Evolutionary conservation across 2,888 invertebrate species (phyloP), one percentile per base, ranked within the genome.

Genomic region (Scaptomyza polygonia): DNA sequence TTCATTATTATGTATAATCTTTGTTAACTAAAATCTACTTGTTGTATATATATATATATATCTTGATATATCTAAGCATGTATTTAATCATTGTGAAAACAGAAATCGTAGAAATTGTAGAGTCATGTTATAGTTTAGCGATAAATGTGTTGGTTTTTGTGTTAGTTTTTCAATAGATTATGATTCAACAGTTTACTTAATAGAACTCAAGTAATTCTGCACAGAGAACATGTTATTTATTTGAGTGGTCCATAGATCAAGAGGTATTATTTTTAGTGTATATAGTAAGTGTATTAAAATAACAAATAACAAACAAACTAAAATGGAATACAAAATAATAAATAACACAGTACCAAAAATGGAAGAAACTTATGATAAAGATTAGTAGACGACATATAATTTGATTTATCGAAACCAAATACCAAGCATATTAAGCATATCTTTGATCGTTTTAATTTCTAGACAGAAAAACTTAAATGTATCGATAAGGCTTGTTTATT

Each of bases 161-260:
- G 39, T 64, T 58, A 21, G 42, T 58, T 67, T 49, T 44, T 27
- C 14, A 14, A 14, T 44, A 14, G 44, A 27, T 27, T 14, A 21
- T n/a, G n/a, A n/a, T 51, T 75, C 44, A 21, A 47, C 49, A 34
- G 48, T 52, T 68, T 62, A 77, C 73, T 71, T 69, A 56, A 77
- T 67, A 57, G 18, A 77, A 77, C 74, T 77, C 67, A 77, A 75
- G 72, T 72, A 72, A 69, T 63, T 49, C 66, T 66, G 64, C 57
- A 43, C 63, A 53, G 67, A 71, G 72, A 76, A 74, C 63, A 64
- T 72, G 64, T 71, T n/a, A n/a, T 21, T 25, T 64, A 62, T 68
- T 67, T 70, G 76, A 80, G 73, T 83, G 82, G 82, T 83, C 82
- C 82, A 86, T 83, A 80, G 84, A 86, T 84, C 70, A 84, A 81